Percentiles rank a stretch among this genome's conserved stretches.
These are phyloP conservation scores for Sipunculus nudus DNA, from an alignment of 2,888 invertebrate genomes.

Conservation along the genomic window DNA sequence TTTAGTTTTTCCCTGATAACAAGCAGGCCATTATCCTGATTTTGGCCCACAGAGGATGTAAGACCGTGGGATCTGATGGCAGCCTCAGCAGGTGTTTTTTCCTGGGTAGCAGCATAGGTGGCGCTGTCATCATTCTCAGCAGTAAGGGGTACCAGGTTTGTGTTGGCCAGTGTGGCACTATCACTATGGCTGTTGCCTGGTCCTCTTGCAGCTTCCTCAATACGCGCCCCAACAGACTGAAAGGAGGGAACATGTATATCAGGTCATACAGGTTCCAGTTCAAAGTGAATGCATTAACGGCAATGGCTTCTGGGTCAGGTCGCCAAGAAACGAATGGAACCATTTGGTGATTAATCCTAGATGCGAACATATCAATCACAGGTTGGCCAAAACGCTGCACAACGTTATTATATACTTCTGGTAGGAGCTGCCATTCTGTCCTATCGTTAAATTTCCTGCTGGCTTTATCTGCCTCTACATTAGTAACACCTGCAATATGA, in stretches of 20 bases:
- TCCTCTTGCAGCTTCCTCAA: conserved; percentile 27
- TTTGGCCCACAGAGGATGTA: background rate
- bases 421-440: conserved; percentile 4
- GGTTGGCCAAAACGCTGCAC: background rate
- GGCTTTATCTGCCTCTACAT: conserved; percentile 4
- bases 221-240: conserved; percentile 24
- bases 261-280: conserved; percentile 17
- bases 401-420: background rate
- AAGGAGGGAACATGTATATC: conserved; percentile 35
- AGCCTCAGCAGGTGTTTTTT: background rate
- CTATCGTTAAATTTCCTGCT: conserved; percentile 8
- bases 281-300: conserved; percentile 31
- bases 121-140: background rate
- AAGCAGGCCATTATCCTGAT: background rate
- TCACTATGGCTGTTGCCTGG: conserved; percentile 3
- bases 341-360: conserved; percentile 28
- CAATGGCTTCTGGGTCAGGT: conserved; percentile 29
- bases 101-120: conserved; percentile 4
- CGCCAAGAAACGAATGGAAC: conserved; percentile 27
- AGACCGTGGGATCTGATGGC: background rate
- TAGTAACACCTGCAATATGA: conserved; percentile 6
- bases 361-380: conserved; percentile 32
- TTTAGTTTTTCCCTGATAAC: background rate
- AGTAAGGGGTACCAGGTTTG: conserved; percentile 10
- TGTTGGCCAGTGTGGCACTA: conserved; percentile 19